Base-by-base conservation (phyloP, 2,888 invertebrate genomes). In the Ophioninae sp. region DNA sequence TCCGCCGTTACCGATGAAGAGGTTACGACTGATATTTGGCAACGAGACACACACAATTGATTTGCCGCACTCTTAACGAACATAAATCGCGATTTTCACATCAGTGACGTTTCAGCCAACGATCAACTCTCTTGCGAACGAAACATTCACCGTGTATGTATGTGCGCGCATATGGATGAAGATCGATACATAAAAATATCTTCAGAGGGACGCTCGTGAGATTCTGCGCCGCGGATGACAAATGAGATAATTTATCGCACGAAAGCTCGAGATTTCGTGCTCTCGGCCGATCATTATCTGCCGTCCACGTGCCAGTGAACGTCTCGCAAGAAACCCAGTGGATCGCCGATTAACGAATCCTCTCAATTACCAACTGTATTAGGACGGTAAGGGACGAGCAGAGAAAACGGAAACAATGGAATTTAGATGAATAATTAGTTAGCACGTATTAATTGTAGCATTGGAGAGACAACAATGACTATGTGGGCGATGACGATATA, bases 41-140 rank as follows among this genome's bases (percentile, higher is more conserved):
- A 97, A 97, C 93, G 98, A 98, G 93, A 96, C 97, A 91, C 96
- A 96, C 91, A 97, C 97, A 91, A 97, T 97, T 91, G 96, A 97
- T 94, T 95, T 98, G 94, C 97, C 97, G 93, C 95, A 96, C 94
- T 95, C 95, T 93, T 93, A 93, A 92, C 91, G 88, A 87, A 87
- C 87, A 87, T 86, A 88, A 30, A 88, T 85, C 85, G 51, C 67
- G 74, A 81, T 61, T 74, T 59, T 81, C 58, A 61, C 41, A 65
- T 71, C 61, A 79, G 78, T 84, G 61, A 84, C 78, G 74, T 37
- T 77, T 77, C 51, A 83, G 59, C 75, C 81, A 81, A 76, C 81
- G 75, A 71, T 81, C 75, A 41, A 75, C 69, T 39, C 51, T 63
- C 59, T 51, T 67, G 30, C 39, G 72, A 71, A 71, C 37, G 17